Evolutionary conservation across 2,888 invertebrate genomes (phyloP).

Genomic region (Bedellia somnulentella): DNA sequence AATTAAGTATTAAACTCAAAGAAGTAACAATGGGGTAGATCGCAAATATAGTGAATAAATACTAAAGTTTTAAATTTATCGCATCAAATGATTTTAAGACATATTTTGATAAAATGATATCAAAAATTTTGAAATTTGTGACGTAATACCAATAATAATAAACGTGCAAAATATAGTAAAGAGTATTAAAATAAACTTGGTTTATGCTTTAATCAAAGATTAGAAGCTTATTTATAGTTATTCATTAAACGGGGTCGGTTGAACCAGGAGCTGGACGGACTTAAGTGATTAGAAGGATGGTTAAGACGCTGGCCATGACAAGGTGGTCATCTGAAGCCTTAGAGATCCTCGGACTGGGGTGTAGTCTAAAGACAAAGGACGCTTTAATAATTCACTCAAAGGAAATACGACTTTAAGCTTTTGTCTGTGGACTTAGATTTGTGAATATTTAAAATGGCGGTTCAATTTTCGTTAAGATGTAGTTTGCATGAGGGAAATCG

Average conservation of each 20-base stretch:
- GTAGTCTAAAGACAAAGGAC: slow-evolving; percentile 45
- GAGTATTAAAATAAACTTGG: too few species aligned
- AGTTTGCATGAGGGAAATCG: slow-evolving; percentile 54
- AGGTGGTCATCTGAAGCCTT: slow-evolving; percentile 56
- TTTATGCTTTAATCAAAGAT: slow-evolving; percentile 2
- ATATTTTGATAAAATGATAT: too few species aligned
- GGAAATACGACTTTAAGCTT: slow-evolving; percentile 46
- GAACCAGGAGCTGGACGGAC: slow-evolving; percentile 13
- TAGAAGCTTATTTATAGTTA: slow-evolving; percentile 1
- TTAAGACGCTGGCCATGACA: slow-evolving; percentile 55
- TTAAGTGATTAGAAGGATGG: slow-evolving; percentile 37
- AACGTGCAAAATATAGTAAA: too few species aligned
- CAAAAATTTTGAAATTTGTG: too few species aligned
- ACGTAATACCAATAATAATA: too few species aligned
- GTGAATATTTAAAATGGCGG: slow-evolving; percentile 45
- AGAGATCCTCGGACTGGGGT: slow-evolving; percentile 44
- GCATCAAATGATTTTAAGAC: too few species aligned
- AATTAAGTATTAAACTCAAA: too few species aligned
- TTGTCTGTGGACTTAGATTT: slow-evolving; percentile 31
- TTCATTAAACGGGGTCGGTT: neutral
- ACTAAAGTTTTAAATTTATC: too few species aligned
- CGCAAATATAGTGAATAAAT: too few species aligned
- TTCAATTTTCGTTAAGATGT: slow-evolving; percentile 52
- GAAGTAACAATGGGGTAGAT: too few species aligned
- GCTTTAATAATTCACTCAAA: slow-evolving; percentile 47